phyloP scores from a whole-genome alignment of 2,113 vertebrate genomes.

The Dipodomys ordii region DNA sequence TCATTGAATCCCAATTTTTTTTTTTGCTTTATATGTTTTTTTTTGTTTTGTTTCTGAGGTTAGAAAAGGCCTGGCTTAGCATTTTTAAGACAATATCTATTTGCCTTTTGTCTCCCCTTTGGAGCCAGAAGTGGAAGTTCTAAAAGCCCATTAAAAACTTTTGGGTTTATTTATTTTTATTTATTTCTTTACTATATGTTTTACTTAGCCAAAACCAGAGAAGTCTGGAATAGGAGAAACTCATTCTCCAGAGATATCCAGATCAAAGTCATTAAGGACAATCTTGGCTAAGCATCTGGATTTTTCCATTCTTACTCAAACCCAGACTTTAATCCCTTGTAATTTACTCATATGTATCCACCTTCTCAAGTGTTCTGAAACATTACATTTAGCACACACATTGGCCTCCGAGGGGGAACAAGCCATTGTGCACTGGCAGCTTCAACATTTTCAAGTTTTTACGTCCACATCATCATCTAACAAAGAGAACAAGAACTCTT shows the following conservation, averaged over 20 bases:
- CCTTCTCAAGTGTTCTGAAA: slow-evolving; percentile 79
- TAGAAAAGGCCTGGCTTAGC: slow-evolving; percentile 73
- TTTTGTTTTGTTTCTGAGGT: slow-evolving; percentile 54
- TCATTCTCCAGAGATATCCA: slow-evolving; percentile 77
- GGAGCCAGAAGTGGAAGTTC: slow-evolving; percentile 78
- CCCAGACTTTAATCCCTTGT: slow-evolving; percentile 69
- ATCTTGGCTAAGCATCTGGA: slow-evolving; percentile 72
- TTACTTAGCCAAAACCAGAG: slow-evolving; percentile 79
- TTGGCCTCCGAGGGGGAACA: slow-evolving; percentile 69
- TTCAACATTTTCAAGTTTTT: slow-evolving; percentile 44
- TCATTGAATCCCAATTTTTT: slow-evolving; percentile 80
- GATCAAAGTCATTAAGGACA: slow-evolving; percentile 75
- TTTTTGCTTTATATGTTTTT: too few relatives aligned
- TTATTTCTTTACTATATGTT: slow-evolving; percentile 75
- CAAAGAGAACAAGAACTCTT: slow-evolving; percentile 42
- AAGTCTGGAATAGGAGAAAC: slow-evolving; percentile 67
- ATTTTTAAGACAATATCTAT: slow-evolving; percentile 81
- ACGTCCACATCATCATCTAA: slow-evolving; percentile 36
- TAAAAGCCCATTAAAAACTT: slow-evolving; percentile 79
- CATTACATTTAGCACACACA: slow-evolving; percentile 24
- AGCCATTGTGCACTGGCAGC: slow-evolving; percentile 56
- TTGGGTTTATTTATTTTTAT: slow-evolving; percentile 75
- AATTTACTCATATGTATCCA: slow-evolving; percentile 72
- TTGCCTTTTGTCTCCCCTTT: slow-evolving; percentile 79
- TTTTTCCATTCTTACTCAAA: slow-evolving; percentile 80